These are phyloP conservation scores for Rhadinocentrus ornatus DNA, from an alignment of 2,797 vertebrate genomes.

Conservation along the genomic window DNA sequence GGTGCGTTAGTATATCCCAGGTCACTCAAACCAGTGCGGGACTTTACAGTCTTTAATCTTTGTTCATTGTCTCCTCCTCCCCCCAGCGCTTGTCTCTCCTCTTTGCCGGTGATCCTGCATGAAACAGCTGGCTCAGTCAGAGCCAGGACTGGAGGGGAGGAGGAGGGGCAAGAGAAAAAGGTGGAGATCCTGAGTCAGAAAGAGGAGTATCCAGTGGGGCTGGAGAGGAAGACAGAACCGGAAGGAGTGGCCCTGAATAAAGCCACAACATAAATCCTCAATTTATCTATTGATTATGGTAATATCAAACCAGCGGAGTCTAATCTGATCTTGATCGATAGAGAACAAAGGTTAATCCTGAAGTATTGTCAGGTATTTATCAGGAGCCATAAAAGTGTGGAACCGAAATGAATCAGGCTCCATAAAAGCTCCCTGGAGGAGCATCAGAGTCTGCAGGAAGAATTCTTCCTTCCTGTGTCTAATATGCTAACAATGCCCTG, in stretches of 20 bases:
- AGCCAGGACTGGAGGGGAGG: constrained; percentile 29
- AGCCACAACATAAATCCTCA: too few relatives aligned
- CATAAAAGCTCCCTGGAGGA: neutral
- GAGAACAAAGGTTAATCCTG: constrained; percentile 33
- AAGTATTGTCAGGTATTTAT: neutral
- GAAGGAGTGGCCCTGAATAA: too few relatives aligned
- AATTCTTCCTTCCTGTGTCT: constrained; percentile 22
- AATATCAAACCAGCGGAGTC: neutral
- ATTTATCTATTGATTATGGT: neutral
- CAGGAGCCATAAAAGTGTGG: neutral
- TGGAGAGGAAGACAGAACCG: too few relatives aligned
- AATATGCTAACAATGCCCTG: neutral
- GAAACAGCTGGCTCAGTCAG: constrained; percentile 67
- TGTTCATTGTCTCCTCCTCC: constrained; percentile 46
- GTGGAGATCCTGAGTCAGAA: constrained; percentile 37
- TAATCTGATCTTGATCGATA: neutral
- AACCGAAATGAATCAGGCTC: too few relatives aligned
- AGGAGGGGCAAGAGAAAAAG: constrained; percentile 26
- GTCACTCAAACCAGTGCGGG: constrained; percentile 44
- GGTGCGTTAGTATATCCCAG: constrained; percentile 24
- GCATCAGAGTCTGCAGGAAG: constrained; percentile 6
- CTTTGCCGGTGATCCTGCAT: neutral
- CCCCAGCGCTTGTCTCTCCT: constrained; percentile 1
- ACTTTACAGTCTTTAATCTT: constrained; percentile 20
- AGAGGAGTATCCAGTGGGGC: too few relatives aligned